phyloP scores from a whole-genome alignment of 2,797 vertebrate species.

The Taenioides sp. region DNA sequence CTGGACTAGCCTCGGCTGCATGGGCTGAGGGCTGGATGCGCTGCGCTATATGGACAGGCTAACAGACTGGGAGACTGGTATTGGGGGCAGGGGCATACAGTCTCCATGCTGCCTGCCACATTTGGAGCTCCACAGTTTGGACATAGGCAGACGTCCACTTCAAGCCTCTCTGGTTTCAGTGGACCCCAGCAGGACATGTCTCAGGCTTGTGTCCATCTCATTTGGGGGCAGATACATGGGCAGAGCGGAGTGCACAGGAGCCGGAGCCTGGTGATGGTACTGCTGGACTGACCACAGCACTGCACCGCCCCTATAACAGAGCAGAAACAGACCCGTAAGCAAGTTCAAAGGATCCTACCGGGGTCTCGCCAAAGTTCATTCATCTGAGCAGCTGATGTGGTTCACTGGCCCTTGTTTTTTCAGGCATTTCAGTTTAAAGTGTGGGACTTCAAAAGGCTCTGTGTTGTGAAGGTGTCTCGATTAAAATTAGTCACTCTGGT shows the following conservation, averaged over 20 bases:
- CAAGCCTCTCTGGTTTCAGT: constrained; percentile 99
- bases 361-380: constrained; percentile 73
- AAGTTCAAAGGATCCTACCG: constrained; percentile 73
- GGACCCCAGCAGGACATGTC: constrained; percentile 92
- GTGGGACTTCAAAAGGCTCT: constrained; percentile 63
- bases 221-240: constrained; percentile 86
- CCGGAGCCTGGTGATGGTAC: constrained; percentile 72
- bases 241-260: constrained; percentile 60
- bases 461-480: constrained; percentile 30
- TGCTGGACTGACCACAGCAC: constrained; percentile 65
- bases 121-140: constrained; percentile 69
- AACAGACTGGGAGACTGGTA: constrained; percentile 46
- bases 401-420: constrained; percentile 54
- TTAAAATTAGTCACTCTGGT: constrained; percentile 34
- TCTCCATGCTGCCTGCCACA: constrained; percentile 74
- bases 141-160: constrained; percentile 92
- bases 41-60: constrained; percentile 34
- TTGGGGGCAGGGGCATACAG: constrained; percentile 71
- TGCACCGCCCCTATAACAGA: constrained; percentile 58
- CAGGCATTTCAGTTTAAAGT: constrained; percentile 52
- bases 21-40: constrained; percentile 52
- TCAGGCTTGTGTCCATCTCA: constrained; percentile 74
- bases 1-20: constrained; percentile 62
- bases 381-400: constrained; percentile 68
- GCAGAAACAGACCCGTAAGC: constrained; percentile 70